phyloP scores from a whole-genome alignment of 2,888 invertebrate species.

The Phalera bucephala region DNA sequence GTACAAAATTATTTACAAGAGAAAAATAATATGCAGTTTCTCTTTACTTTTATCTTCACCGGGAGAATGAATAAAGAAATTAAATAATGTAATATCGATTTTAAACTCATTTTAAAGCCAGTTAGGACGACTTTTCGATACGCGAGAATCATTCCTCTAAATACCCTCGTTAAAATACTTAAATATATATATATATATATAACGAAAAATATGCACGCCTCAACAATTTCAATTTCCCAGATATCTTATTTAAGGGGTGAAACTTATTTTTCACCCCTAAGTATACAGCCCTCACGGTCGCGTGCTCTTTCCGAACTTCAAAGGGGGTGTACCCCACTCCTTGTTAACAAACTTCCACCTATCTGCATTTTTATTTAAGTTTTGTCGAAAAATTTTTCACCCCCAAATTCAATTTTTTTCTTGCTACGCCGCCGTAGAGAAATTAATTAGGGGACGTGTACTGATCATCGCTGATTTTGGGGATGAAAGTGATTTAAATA shows the following conservation, averaged over 20 bases:
- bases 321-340: conserved; percentile 60
- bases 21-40: too few relatives aligned
- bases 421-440: conserved; percentile 42
- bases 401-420: conserved; percentile 66
- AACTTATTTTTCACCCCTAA: conserved; percentile 76
- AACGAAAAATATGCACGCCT: conserved; percentile 31
- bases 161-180: too few relatives aligned
- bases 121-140: too few relatives aligned
- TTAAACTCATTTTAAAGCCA: too few relatives aligned
- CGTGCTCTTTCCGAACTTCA: conserved; percentile 49
- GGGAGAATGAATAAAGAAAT: too few relatives aligned
- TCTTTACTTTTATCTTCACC: too few relatives aligned
- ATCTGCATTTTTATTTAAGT: conserved; percentile 74
- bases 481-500: neutral
- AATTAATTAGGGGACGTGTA: conserved; percentile 49
- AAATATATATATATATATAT: too few relatives aligned
- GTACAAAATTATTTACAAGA: too few relatives aligned
- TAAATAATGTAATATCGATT: too few relatives aligned
- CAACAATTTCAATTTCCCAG: conserved; percentile 40
- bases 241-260: conserved; percentile 62
- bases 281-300: conserved; percentile 46
- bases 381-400: conserved; percentile 70
- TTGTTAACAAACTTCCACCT: conserved; percentile 60
- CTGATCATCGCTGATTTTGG: neutral
- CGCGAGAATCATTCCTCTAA: too few relatives aligned